A percentile compares a stretch with the other conserved stretches of the same genome.
phyloP scores from a whole-genome alignment of 2,888 invertebrate species.

The Dilophus febrilis region DNA sequence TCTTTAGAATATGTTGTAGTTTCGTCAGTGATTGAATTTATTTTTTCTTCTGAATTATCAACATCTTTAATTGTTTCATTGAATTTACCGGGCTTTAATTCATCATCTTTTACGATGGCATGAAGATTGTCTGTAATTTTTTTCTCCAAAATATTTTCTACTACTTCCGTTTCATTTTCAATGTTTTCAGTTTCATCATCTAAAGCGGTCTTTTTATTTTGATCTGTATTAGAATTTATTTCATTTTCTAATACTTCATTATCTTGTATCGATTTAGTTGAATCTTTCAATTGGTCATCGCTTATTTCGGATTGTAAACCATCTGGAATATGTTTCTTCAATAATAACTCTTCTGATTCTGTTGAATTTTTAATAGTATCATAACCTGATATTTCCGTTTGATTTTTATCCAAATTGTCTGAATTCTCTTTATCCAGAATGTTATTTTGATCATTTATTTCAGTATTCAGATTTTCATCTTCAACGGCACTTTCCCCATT shows the following conservation, averaged over 20 bases:
- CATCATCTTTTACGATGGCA: not conserved
- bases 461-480: not conserved
- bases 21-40: not conserved
- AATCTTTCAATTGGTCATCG: not conserved
- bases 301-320: not conserved
- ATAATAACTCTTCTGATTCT: not conserved
- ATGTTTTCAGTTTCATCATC: not conserved
- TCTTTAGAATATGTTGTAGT: no score
- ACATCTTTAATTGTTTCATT: not conserved
- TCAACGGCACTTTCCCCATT: not conserved
- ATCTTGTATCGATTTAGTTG: not conserved
- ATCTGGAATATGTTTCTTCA: not conserved
- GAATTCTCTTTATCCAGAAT: not conserved
- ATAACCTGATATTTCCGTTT: not conserved
- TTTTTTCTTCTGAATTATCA: not conserved
- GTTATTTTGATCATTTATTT: not conserved
- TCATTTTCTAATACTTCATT: not conserved
- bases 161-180: not conserved
- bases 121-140: conserved; percentile 1
- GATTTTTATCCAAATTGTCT: not conserved
- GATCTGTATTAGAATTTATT: not conserved
- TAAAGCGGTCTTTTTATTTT: not conserved
- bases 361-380: not conserved
- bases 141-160: not conserved
- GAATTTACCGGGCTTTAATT: not conserved